Evolutionary conservation across 2,888 invertebrate species (phyloP).

Genomic region (Colletes collaris): DNA sequence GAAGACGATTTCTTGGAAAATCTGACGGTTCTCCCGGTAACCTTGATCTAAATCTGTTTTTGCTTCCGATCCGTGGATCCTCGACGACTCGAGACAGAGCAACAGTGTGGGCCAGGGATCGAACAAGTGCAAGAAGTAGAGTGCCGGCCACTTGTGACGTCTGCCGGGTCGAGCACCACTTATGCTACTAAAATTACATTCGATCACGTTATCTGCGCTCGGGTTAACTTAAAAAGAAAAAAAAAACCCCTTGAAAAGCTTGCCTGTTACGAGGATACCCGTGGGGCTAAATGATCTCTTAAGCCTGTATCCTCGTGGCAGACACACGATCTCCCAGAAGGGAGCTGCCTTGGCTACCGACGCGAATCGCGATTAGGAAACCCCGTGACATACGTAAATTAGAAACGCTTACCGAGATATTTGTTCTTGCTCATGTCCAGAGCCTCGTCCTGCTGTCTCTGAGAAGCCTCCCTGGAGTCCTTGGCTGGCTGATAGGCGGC

Average conservation of each 20-base stretch:
- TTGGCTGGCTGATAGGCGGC: conserved; percentile 71
- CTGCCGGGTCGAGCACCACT: conserved; percentile 82
- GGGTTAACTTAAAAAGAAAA: conserved; percentile 77
- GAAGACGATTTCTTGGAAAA: conserved; percentile 17
- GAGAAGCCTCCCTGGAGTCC: conserved; percentile 71
- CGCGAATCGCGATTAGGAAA: neutral
- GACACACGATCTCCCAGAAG: conserved; percentile 55
- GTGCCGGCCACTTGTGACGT: conserved; percentile 81
- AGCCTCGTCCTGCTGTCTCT: conserved; percentile 81
- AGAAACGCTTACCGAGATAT: conserved; percentile 76
- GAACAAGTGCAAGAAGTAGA: conserved; percentile 78
- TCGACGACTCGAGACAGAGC: conserved; percentile 56
- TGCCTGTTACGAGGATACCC: conserved; percentile 69
- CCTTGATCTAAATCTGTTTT: conserved; percentile 70
- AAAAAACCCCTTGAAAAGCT: conserved; percentile 73
- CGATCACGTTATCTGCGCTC: conserved; percentile 80
- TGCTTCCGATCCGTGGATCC: conserved; percentile 57
- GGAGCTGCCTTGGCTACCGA: conserved; percentile 16
- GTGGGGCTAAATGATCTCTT: conserved; percentile 73
- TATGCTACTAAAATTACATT: conserved; percentile 83
- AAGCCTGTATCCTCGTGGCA: conserved; percentile 64
- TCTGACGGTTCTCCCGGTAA: conserved; percentile 35
- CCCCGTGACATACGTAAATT: no score
- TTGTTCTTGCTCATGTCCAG: conserved; percentile 82
- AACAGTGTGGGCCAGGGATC: conserved; percentile 65